A percentile compares a stretch with the other conserved stretches of the same genome.
These are phyloP conservation scores for Cheumatopsyche charites DNA, from an alignment of 1,140 invertebrate genomes.

Conservation along the genomic window DNA sequence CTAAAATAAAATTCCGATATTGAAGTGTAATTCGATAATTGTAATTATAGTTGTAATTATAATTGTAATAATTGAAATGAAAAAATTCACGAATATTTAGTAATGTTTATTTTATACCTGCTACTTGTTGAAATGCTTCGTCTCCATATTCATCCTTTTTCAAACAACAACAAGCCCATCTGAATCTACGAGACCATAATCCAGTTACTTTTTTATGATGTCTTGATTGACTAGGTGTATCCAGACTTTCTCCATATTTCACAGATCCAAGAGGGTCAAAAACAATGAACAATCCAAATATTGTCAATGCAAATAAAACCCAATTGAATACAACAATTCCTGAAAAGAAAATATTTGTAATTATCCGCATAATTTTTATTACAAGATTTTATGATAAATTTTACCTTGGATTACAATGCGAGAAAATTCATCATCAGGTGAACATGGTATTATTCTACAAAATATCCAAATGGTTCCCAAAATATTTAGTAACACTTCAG, in stretches of 20 bases:
- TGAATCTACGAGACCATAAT: constrained; percentile 74
- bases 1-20: constrained; percentile 58
- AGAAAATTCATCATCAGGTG: constrained; percentile 70
- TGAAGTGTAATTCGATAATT: not conserved
- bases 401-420: constrained; percentile 74
- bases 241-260: constrained; percentile 64
- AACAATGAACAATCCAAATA: constrained; percentile 76
- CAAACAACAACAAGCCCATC: constrained; percentile 81
- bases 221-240: constrained; percentile 64
- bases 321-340: constrained; percentile 81
- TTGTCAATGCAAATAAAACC: constrained; percentile 74
- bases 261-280: constrained; percentile 82
- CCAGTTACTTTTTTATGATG: constrained; percentile 68
- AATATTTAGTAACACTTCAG: constrained; percentile 78
- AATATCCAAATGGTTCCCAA: constrained; percentile 84
- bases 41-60: not conserved
- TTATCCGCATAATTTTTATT: not conserved
- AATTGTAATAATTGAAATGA: not conserved
- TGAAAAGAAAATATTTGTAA: constrained; percentile 53
- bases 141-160: constrained; percentile 77
- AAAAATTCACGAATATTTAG: not conserved
- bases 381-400: constrained; percentile 22
- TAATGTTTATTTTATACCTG: constrained; percentile 60
- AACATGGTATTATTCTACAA: constrained; percentile 70
- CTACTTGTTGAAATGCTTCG: constrained; percentile 84